Base-by-base conservation (phyloP, 2,797 vertebrate species). In the Varecia variegata region DNA sequence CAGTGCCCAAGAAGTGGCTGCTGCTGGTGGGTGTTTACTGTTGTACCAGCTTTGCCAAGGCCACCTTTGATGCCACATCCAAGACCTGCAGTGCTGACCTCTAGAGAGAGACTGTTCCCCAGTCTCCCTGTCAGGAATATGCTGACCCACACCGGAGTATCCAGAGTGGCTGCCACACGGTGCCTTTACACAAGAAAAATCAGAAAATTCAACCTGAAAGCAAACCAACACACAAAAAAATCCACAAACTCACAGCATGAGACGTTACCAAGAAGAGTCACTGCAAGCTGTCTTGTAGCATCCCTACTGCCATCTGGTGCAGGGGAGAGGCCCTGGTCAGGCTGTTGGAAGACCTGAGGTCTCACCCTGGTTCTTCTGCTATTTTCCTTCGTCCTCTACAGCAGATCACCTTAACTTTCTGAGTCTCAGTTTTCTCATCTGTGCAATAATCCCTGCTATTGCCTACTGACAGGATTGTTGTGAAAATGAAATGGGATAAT, bases 231-330 rank as follows among this genome's bases (percentile, higher is more conserved):
- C 45, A 58, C 23, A 35, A 17, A 60, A 58, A 81, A 38, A 25
- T 10, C 4, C 70, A 70, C 47, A 56, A 18, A 47, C 32, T 10
- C 0, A 2, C 4, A 20, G 35, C 13, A 4, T 0, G 0, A 6
- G 30, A 45, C 25, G 17, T 45, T 35, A 10, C 35, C 14, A 3
- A 25, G 40, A 10, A n/a, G 45, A 65, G 62, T 65, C 7, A 0
- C 62, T 3, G 15, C 1, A 23, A 15, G 10, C 21, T 88, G n/a
- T 56, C 79, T 32, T 13, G 0, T 25, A 50, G 88, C 9, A 60
- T 85, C 54, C 47, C 54, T 3, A 0, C 7, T 0, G 3, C 17
- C 8, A 0, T 5, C 11, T 32, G 62, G 27, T 11, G 47, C 45
- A 54, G 54, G 17, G 1, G 27, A 62, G 12, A 40, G 45, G 68